Conservation (phyloP, 2,888 invertebrate species). For the Invenusta paracnida region DNA sequence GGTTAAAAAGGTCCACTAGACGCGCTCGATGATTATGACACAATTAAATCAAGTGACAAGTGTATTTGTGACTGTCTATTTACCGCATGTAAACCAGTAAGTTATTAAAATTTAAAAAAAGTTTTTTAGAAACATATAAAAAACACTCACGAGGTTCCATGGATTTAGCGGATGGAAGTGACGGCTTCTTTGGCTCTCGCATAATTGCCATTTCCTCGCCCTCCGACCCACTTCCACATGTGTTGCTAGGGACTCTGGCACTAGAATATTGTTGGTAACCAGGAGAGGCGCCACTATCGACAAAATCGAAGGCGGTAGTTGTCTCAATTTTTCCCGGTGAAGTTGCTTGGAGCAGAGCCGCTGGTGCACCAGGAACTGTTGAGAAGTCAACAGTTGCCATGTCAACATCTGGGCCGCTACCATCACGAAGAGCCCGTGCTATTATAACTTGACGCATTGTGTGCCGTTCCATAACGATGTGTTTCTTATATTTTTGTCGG, state of each 20-base stretch:
- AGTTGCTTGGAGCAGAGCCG: not conserved
- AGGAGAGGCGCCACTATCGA: too few species aligned
- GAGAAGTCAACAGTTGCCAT: not conserved
- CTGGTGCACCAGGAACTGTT: not conserved
- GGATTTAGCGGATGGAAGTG: not conserved
- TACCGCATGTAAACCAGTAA: too few species aligned
- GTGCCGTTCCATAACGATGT: slow-evolving; percentile 30
- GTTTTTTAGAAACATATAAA: too few species aligned
- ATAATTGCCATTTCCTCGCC: not conserved
- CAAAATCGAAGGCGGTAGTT: not conserved
- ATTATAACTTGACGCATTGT: slow-evolving; percentile 20
- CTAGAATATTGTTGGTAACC: too few species aligned
- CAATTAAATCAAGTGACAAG: too few species aligned
- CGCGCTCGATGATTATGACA: too few species aligned
- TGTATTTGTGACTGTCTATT: too few species aligned
- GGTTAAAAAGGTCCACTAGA: too few species aligned
- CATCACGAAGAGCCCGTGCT: not conserved
- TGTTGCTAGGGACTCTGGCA: too few species aligned
- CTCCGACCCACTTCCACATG: not conserved
- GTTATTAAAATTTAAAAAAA: too few species aligned
- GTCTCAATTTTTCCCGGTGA: not conserved
- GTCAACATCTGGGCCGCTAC: not conserved
- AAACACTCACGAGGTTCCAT: not conserved
- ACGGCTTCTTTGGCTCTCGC: not conserved
- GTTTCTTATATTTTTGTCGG: slow-evolving; percentile 2